Evolutionary conservation across 2,113 vertebrate species (phyloP), one percentile per base, ranked within the genome.

Genomic region (Mormyrus iriodes): DNA sequence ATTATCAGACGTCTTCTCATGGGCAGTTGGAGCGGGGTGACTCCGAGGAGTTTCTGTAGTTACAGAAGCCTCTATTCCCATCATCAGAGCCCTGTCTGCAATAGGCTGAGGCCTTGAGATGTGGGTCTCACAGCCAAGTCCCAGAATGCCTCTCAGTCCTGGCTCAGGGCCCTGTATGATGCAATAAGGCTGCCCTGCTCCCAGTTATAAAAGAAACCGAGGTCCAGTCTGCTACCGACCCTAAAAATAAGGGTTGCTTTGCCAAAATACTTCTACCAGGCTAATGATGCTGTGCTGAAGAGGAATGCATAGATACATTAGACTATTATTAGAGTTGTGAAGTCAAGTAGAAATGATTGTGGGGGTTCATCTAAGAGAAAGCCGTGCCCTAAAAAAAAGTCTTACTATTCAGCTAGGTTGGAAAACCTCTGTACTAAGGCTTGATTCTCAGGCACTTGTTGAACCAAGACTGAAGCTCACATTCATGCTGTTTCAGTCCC

Each of bases 381-480:
- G 76, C 0, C 9, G 65, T 88, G 17, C 65, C 58, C 44, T 27
- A 85, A 84, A 84, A 73, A 79, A 55, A 85, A n/a, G 5, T 52
- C 27, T 1, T 69, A n/a, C 51, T 53, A 51, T 46, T 84, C 53
- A 31, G 49, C 55, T n/a, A 17, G 42, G 88, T 42, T 53, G 27
- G 39, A 83, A 42, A 48, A 24, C n/a, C 24, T 79, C 65, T 35
- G 21, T 15, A 48, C 42, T 65, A 76, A 84, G 52, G 73, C 73
- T 19, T 58, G 55, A 88, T 65, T 83, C 44, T 88, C 21, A 83
- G 13, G 44, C 89, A 84, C 17, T 76, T 9, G 88, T 9, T 88
- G 49, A 82, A 53, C n/a, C 6, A 48, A 49, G 4, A 1, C 46
- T 31, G 31, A 17, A 2, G 42, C 46, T 88, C 61, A 51, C n/a